phyloP scores from a whole-genome alignment of 35 echinoderm and acorn worm species.

The Lytechinus variegatus region DNA sequence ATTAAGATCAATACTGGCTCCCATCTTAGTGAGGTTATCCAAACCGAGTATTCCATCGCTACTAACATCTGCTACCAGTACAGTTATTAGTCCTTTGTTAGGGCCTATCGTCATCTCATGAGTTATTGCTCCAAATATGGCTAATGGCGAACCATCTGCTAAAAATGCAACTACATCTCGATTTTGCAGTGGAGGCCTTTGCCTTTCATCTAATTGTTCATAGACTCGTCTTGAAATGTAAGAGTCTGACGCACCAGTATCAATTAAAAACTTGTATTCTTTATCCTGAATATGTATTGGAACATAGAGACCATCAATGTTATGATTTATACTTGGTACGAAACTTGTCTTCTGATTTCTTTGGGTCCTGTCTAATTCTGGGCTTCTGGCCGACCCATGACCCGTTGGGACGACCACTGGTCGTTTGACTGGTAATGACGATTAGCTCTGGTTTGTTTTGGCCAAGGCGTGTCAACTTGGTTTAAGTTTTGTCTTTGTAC shows the following conservation, averaged over 20 bases:
- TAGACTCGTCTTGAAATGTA: constrained; percentile 21
- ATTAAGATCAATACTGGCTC: background rate
- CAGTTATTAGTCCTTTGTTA: no score
- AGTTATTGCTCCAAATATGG: no score
- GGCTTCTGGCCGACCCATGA: constrained; percentile 11
- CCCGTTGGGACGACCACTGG: background rate
- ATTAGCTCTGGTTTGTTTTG: background rate
- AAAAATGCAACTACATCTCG: background rate
- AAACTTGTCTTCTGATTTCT: background rate
- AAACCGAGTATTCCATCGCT: background rate
- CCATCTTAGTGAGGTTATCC: background rate
- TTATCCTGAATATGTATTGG: constrained; percentile 16
- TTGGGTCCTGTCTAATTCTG: background rate
- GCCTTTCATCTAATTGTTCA: background rate
- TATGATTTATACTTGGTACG: constrained; percentile 16
- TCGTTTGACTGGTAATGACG: constrained; percentile 10
- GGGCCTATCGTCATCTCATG: no score
- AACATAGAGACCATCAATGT: background rate
- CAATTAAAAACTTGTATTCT: constrained; percentile 28
- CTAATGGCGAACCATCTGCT: background rate
- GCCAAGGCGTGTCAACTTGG: background rate
- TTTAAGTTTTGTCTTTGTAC: background rate
- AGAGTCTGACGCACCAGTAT: constrained; percentile 43
- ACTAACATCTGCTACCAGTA: no score
- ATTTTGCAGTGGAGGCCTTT: background rate